A percentile compares a stretch with the other conserved stretches of the same genome.
Evolutionary conservation across 2,797 vertebrate species (phyloP).

Genomic region (Enteromius thamalakanensis): DNA sequence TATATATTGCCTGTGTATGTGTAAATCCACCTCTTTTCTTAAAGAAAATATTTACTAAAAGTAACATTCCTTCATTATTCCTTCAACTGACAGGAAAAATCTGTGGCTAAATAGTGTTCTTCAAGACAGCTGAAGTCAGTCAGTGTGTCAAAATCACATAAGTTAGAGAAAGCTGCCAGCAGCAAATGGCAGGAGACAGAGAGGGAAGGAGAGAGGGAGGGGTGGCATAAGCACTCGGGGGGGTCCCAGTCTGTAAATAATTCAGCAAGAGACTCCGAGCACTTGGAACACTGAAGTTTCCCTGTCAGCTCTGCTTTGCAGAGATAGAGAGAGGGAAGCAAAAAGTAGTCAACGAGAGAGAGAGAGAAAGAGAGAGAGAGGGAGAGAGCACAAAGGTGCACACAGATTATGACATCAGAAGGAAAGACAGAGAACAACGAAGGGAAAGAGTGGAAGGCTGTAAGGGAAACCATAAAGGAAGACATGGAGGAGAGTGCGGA

Average conservation of each 20-base stretch:
- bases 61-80: background rate
- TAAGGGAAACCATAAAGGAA: constrained; percentile 49
- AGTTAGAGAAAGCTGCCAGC: constrained; percentile 55
- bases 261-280: constrained; percentile 77
- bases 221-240: constrained; percentile 75
- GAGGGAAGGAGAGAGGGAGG: constrained; percentile 35
- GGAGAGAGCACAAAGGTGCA: constrained; percentile 27
- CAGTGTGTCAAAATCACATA: constrained; percentile 47
- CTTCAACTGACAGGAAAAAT: background rate
- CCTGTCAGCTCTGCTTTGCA: constrained; percentile 56
- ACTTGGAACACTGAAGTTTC: constrained; percentile 73
- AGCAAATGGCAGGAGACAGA: constrained; percentile 50
- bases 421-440: constrained; percentile 55
- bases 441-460: constrained; percentile 54
- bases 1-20: background rate
- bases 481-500: constrained; percentile 39
- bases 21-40: background rate
- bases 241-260: constrained; percentile 82
- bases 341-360: background rate
- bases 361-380: constrained; percentile 7
- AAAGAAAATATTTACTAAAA: background rate
- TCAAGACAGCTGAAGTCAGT: constrained; percentile 22
- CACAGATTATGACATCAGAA: constrained; percentile 51
- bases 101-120: background rate
- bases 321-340: constrained; percentile 22